Conservation (phyloP, 2,888 invertebrate species). For the Perizoma flavofasciatum region DNA sequence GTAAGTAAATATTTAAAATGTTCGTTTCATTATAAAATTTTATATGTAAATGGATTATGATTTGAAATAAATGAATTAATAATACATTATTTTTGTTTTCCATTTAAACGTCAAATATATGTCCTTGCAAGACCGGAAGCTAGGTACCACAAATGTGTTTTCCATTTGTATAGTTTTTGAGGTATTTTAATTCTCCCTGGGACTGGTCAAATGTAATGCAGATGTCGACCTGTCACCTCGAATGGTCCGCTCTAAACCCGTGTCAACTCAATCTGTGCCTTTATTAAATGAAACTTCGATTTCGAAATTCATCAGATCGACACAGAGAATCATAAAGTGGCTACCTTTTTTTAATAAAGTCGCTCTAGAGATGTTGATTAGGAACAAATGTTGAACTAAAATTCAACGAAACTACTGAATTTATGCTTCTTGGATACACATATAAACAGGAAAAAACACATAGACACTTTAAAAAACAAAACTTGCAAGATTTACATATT, state of each 20-base stretch:
- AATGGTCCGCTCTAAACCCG: slow-evolving; percentile 35
- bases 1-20: no score
- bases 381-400: no score
- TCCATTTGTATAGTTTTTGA: slow-evolving; percentile 18
- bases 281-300: slow-evolving; percentile 14
- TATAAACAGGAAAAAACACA: no score
- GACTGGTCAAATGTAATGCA: slow-evolving; percentile 30
- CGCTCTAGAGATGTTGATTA: no score
- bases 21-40: no score
- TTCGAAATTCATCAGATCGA: slow-evolving; percentile 6
- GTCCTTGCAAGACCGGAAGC: not conserved
- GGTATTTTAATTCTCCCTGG: slow-evolving; percentile 33
- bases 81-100: no score
- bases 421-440: no score
- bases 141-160: not conserved
- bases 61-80: no score
- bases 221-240: slow-evolving; percentile 39
- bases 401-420: no score
- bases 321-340: slow-evolving; percentile 1
- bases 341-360: not conserved
- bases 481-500: no score
- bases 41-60: no score
- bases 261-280: slow-evolving; percentile 37
- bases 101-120: not conserved
- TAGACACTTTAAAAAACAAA: no score